Evolutionary conservation across 92 coral and sea anemone species (phyloP).

Genomic region (Blastomussa wellsi): DNA sequence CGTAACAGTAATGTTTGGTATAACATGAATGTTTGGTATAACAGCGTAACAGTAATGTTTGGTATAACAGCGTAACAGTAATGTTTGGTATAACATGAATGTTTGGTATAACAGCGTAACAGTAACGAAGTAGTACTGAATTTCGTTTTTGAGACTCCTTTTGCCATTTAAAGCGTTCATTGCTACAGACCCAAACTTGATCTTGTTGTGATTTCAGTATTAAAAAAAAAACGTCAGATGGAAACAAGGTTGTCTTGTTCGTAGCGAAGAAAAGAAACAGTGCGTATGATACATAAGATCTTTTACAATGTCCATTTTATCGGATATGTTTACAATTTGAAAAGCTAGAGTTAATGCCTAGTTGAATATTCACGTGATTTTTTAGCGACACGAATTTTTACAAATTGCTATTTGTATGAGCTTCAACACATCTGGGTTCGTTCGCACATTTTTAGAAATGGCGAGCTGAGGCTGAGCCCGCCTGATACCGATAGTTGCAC

Average conservation of each 20-base stretch:
- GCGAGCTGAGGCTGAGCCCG: too few species aligned
- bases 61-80: neutral
- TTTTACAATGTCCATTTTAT: neutral
- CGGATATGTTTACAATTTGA: neutral
- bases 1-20: too few species aligned
- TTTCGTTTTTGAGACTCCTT: neutral
- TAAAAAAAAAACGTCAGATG: too few species aligned
- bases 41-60: neutral
- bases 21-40: neutral
- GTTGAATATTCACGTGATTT: neutral
- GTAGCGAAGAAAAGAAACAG: too few species aligned
- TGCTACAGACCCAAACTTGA: neutral
- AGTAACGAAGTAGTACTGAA: neutral
- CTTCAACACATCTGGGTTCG: too few species aligned
- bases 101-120: too few species aligned
- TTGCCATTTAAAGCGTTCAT: neutral
- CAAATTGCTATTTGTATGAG: too few species aligned
- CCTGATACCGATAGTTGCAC: neutral
- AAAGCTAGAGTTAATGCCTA: neutral
- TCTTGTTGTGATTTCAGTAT: neutral
- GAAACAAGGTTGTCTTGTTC: too few species aligned
- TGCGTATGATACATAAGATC: too few species aligned
- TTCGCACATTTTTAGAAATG: too few species aligned
- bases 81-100: too few species aligned
- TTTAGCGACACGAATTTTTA: too few species aligned